These are phyloP conservation scores for Zapornia atra DNA, from an alignment of 2,113 vertebrate species.

Conservation along the genomic window DNA sequence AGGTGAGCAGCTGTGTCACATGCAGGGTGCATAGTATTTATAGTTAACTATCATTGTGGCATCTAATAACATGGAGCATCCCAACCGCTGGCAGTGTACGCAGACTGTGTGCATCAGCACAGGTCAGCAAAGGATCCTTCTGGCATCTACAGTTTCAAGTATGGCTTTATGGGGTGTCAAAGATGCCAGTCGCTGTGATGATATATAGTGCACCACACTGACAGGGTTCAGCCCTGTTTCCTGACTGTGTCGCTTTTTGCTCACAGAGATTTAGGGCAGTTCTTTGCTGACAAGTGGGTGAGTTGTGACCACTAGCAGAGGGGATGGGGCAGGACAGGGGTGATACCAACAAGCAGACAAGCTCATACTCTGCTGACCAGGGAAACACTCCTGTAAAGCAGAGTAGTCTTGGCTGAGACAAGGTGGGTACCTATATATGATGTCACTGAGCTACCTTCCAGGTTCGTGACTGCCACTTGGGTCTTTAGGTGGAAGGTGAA, in stretches of 20 bases:
- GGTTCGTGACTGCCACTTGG: background rate
- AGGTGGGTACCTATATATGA: background rate
- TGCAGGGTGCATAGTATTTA: background rate
- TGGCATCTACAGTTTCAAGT: background rate
- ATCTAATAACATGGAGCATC: background rate
- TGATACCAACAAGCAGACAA: background rate
- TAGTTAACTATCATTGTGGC: background rate
- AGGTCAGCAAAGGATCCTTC: background rate
- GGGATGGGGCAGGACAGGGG: background rate
- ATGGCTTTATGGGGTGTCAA: background rate
- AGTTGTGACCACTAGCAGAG: background rate
- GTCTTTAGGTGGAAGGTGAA: background rate
- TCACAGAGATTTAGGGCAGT: background rate
- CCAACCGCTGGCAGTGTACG: background rate
- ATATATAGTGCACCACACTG: background rate
- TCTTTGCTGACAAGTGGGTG: fast-evolving
- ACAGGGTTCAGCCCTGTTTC: background rate
- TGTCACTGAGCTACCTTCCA: background rate
- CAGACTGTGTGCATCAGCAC: background rate
- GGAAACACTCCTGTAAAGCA: background rate
- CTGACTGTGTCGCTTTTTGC: background rate
- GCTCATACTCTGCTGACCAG: background rate
- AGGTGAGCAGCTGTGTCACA: background rate
- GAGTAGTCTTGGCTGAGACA: background rate
- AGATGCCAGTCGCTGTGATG: background rate